Base-by-base conservation (phyloP, 2,797 vertebrate species). In the Thunnus albacares region DNA sequence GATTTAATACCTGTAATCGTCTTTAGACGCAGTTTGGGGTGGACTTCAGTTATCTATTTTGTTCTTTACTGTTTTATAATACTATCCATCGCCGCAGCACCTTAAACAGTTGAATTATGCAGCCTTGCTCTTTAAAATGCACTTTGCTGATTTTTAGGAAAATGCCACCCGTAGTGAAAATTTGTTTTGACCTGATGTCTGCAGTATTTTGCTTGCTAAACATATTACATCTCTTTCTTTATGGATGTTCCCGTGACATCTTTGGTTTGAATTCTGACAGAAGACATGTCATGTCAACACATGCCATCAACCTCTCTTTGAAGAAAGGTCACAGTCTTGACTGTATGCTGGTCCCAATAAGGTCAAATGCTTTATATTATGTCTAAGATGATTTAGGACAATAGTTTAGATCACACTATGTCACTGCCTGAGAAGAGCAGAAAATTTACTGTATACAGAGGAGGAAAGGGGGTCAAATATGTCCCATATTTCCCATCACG, bases 1-100 rank as follows among this genome's bases (percentile, higher is more conserved):
- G 79, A 90, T 85, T 78, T 77, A 79, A 86, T 73, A 77, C 66
- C 65, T 63, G 71, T 78, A 83, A 86, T 76, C 9, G 22, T 57
- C 9, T 79, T 83, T 47, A 17, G 64, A 56, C 55, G 52, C 65
- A 58, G 61, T 59, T 64, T 61, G 30, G 51, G 51, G 14, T 61
- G 49, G 30, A 62, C 51, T 18, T 0, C n/a, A 59, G 74, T 72
- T 45, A 70, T 77, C 22, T 63, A 14, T 74, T 26, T 57, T 18
- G 5, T 73, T 65, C 1, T 11, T 56, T 22, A 6, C 3, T 63
- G 53, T 47, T 58, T 26, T 15, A 12, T 45, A 43, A 58, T 1
- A n/a, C 18, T 18, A 11, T 38, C 58, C 33, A 53, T 52, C 26
- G 2, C 9, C 58, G 13, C 0, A 3, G 45, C 5, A 49, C 15